A percentile compares a stretch with the other conserved stretches of the same genome.
Conservation (phyloP, 92 coral and sea anemone genomes). For the Porites evermanni region DNA sequence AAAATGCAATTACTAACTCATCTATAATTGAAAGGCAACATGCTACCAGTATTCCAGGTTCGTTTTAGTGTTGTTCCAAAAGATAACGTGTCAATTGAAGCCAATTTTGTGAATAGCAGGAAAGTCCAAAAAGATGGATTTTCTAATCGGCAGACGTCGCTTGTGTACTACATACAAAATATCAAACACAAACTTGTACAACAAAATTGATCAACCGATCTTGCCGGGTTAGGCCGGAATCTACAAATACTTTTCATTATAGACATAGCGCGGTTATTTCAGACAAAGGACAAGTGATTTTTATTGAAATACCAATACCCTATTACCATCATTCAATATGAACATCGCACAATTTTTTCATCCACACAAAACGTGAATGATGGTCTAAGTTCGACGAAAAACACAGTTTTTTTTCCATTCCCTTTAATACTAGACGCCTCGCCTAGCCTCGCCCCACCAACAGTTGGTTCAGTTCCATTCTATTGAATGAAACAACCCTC, state of each 20-base stretch:
- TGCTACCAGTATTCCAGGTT: background rate
- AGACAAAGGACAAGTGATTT: conserved; percentile 18
- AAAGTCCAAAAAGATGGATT: background rate
- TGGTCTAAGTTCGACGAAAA: too few relatives aligned
- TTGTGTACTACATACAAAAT: too few relatives aligned
- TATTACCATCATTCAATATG: background rate
- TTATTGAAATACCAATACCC: background rate
- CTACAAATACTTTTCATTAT: background rate
- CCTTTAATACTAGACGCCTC: too few relatives aligned
- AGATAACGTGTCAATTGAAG: conserved; percentile 19
- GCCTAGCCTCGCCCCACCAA: too few relatives aligned
- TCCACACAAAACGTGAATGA: background rate
- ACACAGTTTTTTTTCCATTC: too few relatives aligned
- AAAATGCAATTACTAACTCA: conserved; percentile 62
- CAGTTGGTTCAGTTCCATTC: too few relatives aligned
- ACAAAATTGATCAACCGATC: background rate
- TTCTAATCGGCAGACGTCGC: background rate
- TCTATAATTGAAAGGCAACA: conserved; percentile 63
- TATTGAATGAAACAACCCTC: too few relatives aligned
- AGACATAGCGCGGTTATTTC: background rate
- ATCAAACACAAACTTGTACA: too few relatives aligned
- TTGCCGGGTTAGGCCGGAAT: background rate
- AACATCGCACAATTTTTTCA: background rate
- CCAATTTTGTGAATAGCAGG: conserved; percentile 30
- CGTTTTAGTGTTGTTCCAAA: background rate